A percentile compares a stretch with the other conserved stretches of the same genome.
Conservation (phyloP, 2,888 invertebrate genomes). For the Falcaria lacertinaria region DNA sequence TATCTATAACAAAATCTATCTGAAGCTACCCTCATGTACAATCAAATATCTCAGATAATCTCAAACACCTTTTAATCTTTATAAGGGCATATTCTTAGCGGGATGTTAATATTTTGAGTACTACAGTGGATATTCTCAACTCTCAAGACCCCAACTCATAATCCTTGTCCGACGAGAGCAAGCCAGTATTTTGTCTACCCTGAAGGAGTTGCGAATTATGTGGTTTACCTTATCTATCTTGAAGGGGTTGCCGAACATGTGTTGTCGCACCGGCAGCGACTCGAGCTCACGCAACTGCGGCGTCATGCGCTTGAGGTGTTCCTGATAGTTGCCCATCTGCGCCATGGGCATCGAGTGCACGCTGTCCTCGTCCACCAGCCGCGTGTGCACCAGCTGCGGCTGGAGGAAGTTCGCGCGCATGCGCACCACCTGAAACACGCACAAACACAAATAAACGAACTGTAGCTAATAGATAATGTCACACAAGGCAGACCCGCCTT, state of each 20-base stretch:
- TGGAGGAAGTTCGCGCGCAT: constrained; percentile 97
- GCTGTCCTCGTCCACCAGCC: constrained; percentile 92
- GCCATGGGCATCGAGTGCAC: constrained; percentile 97
- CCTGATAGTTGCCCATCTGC: constrained; percentile 99
- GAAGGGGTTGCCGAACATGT: constrained; percentile 99
- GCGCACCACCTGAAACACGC: constrained; percentile 82
- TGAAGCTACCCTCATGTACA: too few relatives aligned
- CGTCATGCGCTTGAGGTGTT: constrained; percentile 96
- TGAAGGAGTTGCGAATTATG: too few relatives aligned
- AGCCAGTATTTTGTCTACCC: not conserved
- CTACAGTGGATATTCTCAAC: too few relatives aligned
- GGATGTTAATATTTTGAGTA: too few relatives aligned
- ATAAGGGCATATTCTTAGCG: too few relatives aligned
- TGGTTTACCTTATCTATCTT: constrained; percentile 95
- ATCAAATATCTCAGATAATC: too few relatives aligned
- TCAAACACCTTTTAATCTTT: too few relatives aligned
- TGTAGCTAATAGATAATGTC: not conserved
- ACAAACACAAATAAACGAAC: too few relatives aligned
- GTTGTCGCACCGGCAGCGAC: constrained; percentile 95
- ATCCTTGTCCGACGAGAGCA: too few relatives aligned
- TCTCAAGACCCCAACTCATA: too few relatives aligned
- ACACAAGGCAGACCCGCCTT: too few relatives aligned
- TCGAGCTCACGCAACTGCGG: constrained; percentile 96
- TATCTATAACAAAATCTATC: too few relatives aligned
- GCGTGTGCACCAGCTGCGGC: constrained; percentile 85